Base-by-base conservation (phyloP, 2,797 vertebrate genomes). In the Molossus molossus region DNA sequence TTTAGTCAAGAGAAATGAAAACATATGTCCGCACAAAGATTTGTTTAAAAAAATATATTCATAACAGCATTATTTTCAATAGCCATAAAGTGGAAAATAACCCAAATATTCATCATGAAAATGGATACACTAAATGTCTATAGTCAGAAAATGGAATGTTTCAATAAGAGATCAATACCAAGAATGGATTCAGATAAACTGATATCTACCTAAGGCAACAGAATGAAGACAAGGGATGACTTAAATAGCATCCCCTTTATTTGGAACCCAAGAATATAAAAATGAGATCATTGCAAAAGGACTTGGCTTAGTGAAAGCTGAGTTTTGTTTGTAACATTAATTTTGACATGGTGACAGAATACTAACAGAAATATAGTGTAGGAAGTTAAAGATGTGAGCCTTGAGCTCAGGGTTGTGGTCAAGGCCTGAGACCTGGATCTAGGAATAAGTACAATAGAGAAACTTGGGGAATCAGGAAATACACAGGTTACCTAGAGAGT, bases 1-100 rank as follows among this genome's bases (percentile, higher is more conserved):
- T 69, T 90, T 91, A 76, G 33, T 82, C 20, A 62, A 40, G 18
- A 81, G 3, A 70, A 92, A 80, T 58, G 7, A 48, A 95, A 87
- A 80, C 4, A 17, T 37, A 69, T 40, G n/a, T 55, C 18, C 18
- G 29, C 23, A 64, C 29, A 82, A 76, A 81, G 40, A 40, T 1
- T 64, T 94, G 20, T 60, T 89, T 85, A 55, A 45, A 91, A 70
- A 87, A 77, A n/a, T n/a, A 37, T 79, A 17, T 62, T 64, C 15
- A 25, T 48, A 79, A 53, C 3, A 80, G 4, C 2, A 80, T 94
- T 92, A 73, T 87, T 84, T 87, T 70, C 3, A 80, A 85, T 55
- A 73, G 40, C 9, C 15, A n/a, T 79, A 48, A 57, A 70, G 33
- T 76, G 9, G 9, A 29, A 91, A 72, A 64, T 21, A 94, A 69